Percentiles rank a stretch among this genome's conserved stretches.
Conservation (phyloP, 2,888 invertebrate species). For the Clunio marinus region DNA sequence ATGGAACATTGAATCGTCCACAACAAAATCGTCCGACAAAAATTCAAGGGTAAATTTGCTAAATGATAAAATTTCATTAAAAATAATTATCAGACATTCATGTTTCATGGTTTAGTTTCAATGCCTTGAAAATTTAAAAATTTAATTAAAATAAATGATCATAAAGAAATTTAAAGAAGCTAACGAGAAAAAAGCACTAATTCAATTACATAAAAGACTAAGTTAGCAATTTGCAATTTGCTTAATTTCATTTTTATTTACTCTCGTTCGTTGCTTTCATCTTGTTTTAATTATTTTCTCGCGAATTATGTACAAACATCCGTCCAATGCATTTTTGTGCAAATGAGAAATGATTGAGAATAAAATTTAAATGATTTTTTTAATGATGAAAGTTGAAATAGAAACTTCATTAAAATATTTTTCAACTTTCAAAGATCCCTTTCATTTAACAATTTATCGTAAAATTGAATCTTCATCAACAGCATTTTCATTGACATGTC, state of each 20-base stretch:
- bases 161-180: too few relatives aligned
- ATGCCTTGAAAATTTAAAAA: not conserved
- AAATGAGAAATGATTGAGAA: not conserved
- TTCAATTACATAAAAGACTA: too few relatives aligned
- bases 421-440: not conserved
- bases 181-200: too few relatives aligned
- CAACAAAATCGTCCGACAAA: constrained; percentile 47
- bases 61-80: constrained; percentile 15
- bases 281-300: not conserved
- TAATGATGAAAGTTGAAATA: constrained; percentile 11
- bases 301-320: not conserved
- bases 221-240: too few relatives aligned
- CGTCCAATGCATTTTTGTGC: not conserved
- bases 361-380: too few relatives aligned
- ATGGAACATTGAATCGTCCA: constrained; percentile 33
- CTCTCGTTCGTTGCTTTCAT: too few relatives aligned
- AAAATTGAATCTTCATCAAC: constrained; percentile 30
- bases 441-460: constrained; percentile 9
- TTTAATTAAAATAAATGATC: not conserved
- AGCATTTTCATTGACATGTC: constrained; percentile 81
- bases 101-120: constrained; percentile 16
- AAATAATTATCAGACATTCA: constrained; percentile 8
- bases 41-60: constrained; percentile 50
- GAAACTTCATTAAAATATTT: not conserved
- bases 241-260: too few relatives aligned